Base-by-base conservation (phyloP, 2,113 vertebrate species). In the Tyto alba region DNA sequence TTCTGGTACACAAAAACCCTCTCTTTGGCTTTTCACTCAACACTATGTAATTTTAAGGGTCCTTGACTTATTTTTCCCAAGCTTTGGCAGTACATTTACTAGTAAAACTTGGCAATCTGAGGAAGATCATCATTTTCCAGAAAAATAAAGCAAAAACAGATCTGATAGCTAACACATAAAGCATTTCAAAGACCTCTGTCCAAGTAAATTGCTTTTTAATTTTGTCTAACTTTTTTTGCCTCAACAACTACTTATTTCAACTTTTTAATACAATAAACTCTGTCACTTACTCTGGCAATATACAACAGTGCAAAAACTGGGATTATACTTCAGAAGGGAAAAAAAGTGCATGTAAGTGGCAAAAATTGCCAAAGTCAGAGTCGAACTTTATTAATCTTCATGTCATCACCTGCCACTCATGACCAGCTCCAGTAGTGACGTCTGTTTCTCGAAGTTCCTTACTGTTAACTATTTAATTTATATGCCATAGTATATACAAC, bases 21-120 rank as follows among this genome's bases (percentile, higher is more conserved):
- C 95, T 97, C 97, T 98, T 97, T 98, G 97, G 94, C 96, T 97
- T 97, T 98, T 99, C 98, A 98, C 97, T 99, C 98, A 99, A 97
- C 98, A 98, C 98, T 96, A 97, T 90, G 98, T 98, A 97, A 98
- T 99, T 98, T 98, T 98, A 97, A 97, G 96, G 95, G 89, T 85
- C 86, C 85, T 98, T 98, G 96, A 98, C 98, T 97, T 96, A 96
- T 97, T 98, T 98, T 88, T 80, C 75, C 98, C 97, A 98, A 98
- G 97, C 97, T 98, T 98, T 98, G 98, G 98, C 93, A 98, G 97
- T 97, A 98, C 96, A 97, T 97, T 97, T 98, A 97, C 96, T 98
- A 98, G 98, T 97, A 98, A 98, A 98, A 98, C 96, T 98, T 98
- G 98, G 97, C 98, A 98, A 96, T 94, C 93, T 75, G 90, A 96